Percentiles rank a stretch among this genome's conserved stretches.
Evolutionary conservation across 2,888 invertebrate genomes (phyloP).

Genomic region (Aphodius granarius): DNA sequence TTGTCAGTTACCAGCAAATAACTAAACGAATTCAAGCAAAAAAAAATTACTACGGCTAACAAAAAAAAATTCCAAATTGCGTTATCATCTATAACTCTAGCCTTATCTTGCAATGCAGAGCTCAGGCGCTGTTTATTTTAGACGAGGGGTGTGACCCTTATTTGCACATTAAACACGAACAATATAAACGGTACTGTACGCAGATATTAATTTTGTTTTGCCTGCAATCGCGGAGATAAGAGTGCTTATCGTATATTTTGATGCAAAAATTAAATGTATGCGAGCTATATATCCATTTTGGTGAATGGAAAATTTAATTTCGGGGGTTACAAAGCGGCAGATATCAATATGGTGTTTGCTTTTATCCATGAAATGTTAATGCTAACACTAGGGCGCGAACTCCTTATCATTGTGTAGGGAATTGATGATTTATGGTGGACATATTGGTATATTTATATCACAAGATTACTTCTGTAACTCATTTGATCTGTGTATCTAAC

Average conservation of each 20-base stretch:
- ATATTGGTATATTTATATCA: too few species aligned
- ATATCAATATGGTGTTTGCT: neutral
- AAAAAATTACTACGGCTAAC: neutral
- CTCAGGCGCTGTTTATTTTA: neutral
- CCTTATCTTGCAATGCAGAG: neutral
- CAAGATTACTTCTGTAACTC: too few species aligned
- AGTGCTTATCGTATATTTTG: neutral
- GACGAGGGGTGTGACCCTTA: neutral
- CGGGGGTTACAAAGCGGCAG: neutral
- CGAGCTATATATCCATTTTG: neutral
- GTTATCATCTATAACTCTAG: neutral
- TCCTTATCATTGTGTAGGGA: neutral
- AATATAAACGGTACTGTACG: neutral
- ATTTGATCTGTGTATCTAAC: too few species aligned
- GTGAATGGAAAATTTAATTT: neutral
- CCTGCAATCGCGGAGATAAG: neutral
- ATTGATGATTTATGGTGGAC: neutral
- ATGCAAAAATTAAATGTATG: neutral
- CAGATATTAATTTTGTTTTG: neutral
- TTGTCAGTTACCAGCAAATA: neutral
- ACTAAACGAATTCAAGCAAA: neutral
- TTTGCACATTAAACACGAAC: neutral
- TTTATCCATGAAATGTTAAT: neutral
- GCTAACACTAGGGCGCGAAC: neutral
- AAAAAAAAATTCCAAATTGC: neutral